Evolutionary conservation across 1,140 invertebrate species (phyloP).

Genomic region (Steinernema khuongi): DNA sequence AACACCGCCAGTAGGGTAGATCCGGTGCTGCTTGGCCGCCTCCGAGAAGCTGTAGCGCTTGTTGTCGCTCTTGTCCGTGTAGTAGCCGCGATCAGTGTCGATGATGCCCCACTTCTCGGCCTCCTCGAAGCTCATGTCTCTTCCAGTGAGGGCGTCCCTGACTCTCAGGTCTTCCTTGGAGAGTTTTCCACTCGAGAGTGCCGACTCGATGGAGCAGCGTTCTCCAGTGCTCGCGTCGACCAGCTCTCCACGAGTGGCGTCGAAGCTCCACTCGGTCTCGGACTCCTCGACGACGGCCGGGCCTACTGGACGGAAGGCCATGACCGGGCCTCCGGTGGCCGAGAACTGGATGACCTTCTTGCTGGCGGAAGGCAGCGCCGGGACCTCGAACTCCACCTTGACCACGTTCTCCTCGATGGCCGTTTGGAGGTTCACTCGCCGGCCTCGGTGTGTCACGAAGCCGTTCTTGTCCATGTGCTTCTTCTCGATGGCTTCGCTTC

Average conservation of each 20-base stretch:
- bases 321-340: slow-evolving; percentile 50
- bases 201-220: slow-evolving; percentile 69
- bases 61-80: slow-evolving; percentile 67
- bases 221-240: slow-evolving; percentile 65
- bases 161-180: slow-evolving; percentile 64
- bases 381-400: slow-evolving; percentile 56
- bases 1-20: slow-evolving; percentile 57
- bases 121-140: slow-evolving; percentile 67
- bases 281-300: slow-evolving; percentile 51
- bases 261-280: slow-evolving; percentile 53
- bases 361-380: slow-evolving; percentile 36
- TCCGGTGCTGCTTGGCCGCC: slow-evolving; percentile 54
- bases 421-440: slow-evolving; percentile 72
- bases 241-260: slow-evolving; percentile 44
- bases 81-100: slow-evolving; percentile 69
- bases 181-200: slow-evolving; percentile 63
- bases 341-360: slow-evolving; percentile 58
- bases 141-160: slow-evolving; percentile 70
- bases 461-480: slow-evolving; percentile 77
- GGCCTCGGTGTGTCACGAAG: slow-evolving; percentile 71
- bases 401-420: slow-evolving; percentile 74
- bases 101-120: slow-evolving; percentile 69
- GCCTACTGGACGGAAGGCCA: slow-evolving; percentile 55
- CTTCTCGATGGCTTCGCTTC: slow-evolving; percentile 75
- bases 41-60: slow-evolving; percentile 71